These are phyloP conservation scores for Drosophila dunni DNA, from an alignment of 1,140 invertebrate species.

Conservation along the genomic window DNA sequence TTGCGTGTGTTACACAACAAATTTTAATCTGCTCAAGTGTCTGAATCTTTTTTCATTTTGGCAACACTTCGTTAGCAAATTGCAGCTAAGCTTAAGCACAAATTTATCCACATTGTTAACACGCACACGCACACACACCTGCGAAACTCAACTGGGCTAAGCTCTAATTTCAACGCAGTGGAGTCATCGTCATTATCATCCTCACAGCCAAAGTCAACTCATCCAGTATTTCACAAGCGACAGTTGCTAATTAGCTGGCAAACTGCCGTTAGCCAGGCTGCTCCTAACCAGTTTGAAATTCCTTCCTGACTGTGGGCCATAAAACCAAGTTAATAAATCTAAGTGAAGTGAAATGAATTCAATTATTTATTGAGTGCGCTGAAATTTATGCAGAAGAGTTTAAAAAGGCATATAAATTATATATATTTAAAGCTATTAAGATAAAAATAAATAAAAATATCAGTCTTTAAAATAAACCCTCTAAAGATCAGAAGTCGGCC, in stretches of 20 bases:
- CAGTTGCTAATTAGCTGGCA: constrained; percentile 30
- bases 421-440: too few species aligned
- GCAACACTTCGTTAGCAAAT: constrained; percentile 53
- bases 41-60: constrained; percentile 6
- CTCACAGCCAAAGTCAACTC: neutral
- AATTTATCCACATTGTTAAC: constrained; percentile 46
- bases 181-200: constrained; percentile 25
- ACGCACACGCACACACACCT: constrained; percentile 4
- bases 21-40: constrained; percentile 58
- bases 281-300: constrained; percentile 33
- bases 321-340: neutral
- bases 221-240: constrained; percentile 35
- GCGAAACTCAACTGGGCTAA: constrained; percentile 23
- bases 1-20: constrained; percentile 63
- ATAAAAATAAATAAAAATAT: too few species aligned
- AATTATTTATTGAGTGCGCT: too few species aligned
- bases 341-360: neutral
- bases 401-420: too few species aligned
- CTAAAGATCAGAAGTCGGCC: constrained; percentile 6
- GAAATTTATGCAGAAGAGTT: too few species aligned
- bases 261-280: constrained; percentile 36
- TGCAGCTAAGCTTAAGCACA: constrained; percentile 43
- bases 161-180: constrained; percentile 31
- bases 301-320: constrained; percentile 6
- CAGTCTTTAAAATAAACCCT: too few species aligned